These are phyloP conservation scores for Rugalucina vietnamica DNA, from an alignment of 2,888 invertebrate species.

Conservation along the genomic window DNA sequence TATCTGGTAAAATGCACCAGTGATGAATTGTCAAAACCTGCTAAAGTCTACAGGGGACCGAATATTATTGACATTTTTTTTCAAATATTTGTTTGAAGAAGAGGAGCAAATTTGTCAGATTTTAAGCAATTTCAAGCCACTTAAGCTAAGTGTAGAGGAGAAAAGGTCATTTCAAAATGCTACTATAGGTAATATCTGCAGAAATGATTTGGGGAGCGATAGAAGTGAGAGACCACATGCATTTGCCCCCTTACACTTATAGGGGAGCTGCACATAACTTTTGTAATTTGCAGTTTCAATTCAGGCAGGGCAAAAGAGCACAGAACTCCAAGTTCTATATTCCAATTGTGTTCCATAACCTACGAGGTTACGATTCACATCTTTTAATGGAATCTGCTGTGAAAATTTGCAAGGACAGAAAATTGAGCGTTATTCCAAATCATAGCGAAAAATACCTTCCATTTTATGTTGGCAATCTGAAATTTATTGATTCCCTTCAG, in stretches of 20 bases:
- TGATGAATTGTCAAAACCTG: constrained; percentile 19
- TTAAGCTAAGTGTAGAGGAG: background rate
- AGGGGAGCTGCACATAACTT: background rate
- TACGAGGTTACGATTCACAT: constrained; percentile 46
- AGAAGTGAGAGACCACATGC: constrained; percentile 2
- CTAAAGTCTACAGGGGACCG: constrained; percentile 28
- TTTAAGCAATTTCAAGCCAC: constrained; percentile 4
- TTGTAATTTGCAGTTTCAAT: constrained; percentile 7
- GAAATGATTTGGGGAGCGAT: constrained; percentile 15
- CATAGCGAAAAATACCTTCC: constrained; percentile 65
- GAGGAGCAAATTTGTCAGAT: constrained; percentile 30
- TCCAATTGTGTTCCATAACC: constrained; percentile 52
- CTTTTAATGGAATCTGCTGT: constrained; percentile 28
- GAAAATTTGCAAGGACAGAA: constrained; percentile 24
- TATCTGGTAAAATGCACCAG: constrained; percentile 28
- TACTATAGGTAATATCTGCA: constrained; percentile 37
- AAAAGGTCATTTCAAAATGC: constrained; percentile 26
- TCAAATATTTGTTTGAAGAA: constrained; percentile 24
- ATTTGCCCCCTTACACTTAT: background rate
- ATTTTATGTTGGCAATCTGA: constrained; percentile 63
- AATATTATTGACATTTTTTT: constrained; percentile 31
- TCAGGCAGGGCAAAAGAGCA: constrained; percentile 4
- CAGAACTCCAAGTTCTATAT: constrained; percentile 18
- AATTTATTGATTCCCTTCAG: constrained; percentile 48
- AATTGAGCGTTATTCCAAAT: constrained; percentile 59